These are phyloP conservation scores for Danio rerio DNA, from an alignment of 2,113 vertebrate species.

Conservation along the genomic window GRCz12tu NC_133193.1:13737501-13738000, in stretches of 20 bases:
- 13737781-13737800: neutral
- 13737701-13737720: neutral
- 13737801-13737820: constrained; percentile 76
- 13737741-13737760: neutral
- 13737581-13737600: constrained; percentile 96
- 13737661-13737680: constrained; percentile 68
- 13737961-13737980: constrained; percentile 94
- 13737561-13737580: constrained; percentile 94
- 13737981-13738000: constrained; percentile 88
- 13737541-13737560: constrained; percentile 77
- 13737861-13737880: constrained; percentile 79
- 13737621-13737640: constrained; percentile 97
- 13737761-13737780: neutral
- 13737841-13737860: constrained; percentile 78
- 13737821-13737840: constrained; percentile 90
- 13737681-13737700: neutral
- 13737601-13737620: constrained; percentile 97
- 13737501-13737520: constrained; percentile 93
- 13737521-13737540: constrained; percentile 86
- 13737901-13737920: constrained; percentile 95
- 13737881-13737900: constrained; percentile 93
- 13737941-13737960: constrained; percentile 85
- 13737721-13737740: neutral
- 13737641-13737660: constrained; percentile 93
- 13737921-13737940: constrained; percentile 86